phyloP scores from a whole-genome alignment of 2,113 vertebrate species.

The Hypomesus transpacificus region DNA sequence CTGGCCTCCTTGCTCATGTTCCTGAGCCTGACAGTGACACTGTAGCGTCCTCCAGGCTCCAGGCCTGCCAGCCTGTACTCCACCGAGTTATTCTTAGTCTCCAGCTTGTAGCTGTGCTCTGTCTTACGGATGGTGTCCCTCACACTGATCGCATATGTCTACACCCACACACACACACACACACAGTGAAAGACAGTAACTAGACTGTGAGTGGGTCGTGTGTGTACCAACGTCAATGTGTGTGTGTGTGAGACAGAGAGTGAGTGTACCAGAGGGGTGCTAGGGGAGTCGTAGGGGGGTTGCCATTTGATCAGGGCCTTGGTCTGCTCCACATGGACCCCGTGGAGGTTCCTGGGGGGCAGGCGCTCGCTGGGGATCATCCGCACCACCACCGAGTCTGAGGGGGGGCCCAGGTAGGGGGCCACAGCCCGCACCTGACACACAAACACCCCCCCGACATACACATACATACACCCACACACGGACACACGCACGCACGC shows the following conservation, averaged over 20 bases:
- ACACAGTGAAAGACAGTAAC: not conserved
- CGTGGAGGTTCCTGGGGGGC: slow-evolving; percentile 90
- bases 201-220: not conserved
- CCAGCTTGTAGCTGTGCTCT: slow-evolving; percentile 87
- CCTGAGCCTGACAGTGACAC: slow-evolving; percentile 83
- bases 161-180: slow-evolving; percentile 3
- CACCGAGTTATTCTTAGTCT: slow-evolving; percentile 84
- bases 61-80: slow-evolving; percentile 83
- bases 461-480: not conserved
- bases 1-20: slow-evolving; percentile 98
- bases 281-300: slow-evolving; percentile 85
- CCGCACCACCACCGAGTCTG: slow-evolving; percentile 83
- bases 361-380: slow-evolving; percentile 96
- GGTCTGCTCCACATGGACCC: slow-evolving; percentile 76
- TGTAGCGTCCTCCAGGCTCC: slow-evolving; percentile 90
- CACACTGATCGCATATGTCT: slow-evolving; percentile 85
- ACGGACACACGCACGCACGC: not conserved
- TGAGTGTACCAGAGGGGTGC: slow-evolving; percentile 78
- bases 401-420: slow-evolving; percentile 89
- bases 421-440: slow-evolving; percentile 81
- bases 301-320: slow-evolving; percentile 91
- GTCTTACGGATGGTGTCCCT: slow-evolving; percentile 85
- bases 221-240: not conserved
- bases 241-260: not conserved
- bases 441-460: not conserved